A percentile compares a stretch with the other conserved stretches of the same genome.
phyloP scores from a whole-genome alignment of 2,888 invertebrate species.

The Megalurothrips usitatus region DNA sequence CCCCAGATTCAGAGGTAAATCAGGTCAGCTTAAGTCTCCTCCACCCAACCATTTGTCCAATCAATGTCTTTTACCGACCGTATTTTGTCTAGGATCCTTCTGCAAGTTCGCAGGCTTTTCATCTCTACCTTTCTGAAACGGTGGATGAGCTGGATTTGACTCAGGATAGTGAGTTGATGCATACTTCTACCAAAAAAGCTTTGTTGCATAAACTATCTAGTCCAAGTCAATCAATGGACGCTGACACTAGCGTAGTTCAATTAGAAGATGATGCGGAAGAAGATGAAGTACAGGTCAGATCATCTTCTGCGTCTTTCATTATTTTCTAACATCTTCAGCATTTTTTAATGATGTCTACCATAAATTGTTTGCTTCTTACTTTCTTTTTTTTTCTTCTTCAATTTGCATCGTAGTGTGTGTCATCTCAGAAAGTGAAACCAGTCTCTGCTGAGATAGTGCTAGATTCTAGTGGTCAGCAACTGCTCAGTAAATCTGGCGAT shows the following conservation, averaged over 20 bases:
- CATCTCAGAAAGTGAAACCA: background rate
- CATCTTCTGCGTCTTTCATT: background rate
- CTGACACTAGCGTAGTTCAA: background rate
- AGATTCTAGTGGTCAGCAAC: background rate
- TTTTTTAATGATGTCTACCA: background rate
- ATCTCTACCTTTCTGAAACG: background rate
- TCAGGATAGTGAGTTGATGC: too few relatives aligned
- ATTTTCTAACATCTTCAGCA: background rate
- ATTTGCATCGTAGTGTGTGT: background rate
- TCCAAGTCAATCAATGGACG: too few relatives aligned
- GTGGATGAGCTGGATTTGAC: background rate
- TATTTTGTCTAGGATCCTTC: background rate
- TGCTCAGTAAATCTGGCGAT: background rate
- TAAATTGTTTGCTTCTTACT: background rate
- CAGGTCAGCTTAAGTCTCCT: background rate
- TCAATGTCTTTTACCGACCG: background rate
- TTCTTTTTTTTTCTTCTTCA: too few relatives aligned
- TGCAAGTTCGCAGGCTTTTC: background rate
- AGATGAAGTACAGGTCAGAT: background rate
- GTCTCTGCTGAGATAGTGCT: background rate
- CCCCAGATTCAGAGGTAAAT: too few relatives aligned
- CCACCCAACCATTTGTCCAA: background rate
- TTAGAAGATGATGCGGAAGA: background rate
- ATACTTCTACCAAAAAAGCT: too few relatives aligned
- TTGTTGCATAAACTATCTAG: too few relatives aligned